Evolutionary conservation across 2,113 vertebrate genomes (phyloP).

Genomic region (Loxodonta africana): DNA sequence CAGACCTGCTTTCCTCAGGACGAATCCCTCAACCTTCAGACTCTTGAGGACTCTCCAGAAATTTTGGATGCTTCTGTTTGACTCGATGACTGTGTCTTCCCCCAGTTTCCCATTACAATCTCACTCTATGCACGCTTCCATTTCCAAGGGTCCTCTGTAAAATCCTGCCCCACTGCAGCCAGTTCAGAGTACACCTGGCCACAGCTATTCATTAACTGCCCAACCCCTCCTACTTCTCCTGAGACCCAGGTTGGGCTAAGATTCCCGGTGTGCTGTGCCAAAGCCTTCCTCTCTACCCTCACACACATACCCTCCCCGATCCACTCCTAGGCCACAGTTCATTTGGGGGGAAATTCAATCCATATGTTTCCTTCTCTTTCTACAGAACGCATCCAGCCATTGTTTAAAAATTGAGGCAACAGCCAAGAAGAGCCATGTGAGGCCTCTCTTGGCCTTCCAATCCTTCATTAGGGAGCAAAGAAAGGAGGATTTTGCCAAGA

Average conservation of each 20-base stretch:
- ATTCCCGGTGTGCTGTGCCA: conserved; percentile 18
- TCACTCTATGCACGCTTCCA: neutral
- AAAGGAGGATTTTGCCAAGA: conserved; percentile 71
- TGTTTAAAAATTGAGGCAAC: conserved; percentile 80
- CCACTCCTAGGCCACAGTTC: conserved; percentile 53
- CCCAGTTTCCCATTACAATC: conserved; percentile 7
- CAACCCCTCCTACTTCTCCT: neutral
- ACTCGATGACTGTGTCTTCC: neutral
- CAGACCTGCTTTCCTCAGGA: conserved; percentile 52
- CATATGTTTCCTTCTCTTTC: conserved; percentile 83
- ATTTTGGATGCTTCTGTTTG: conserved; percentile 6
- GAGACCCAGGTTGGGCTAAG: neutral
- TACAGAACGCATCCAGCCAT: conserved; percentile 77
- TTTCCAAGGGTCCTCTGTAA: neutral
- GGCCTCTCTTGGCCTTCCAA: conserved; percentile 71
- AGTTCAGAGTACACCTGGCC: conserved; percentile 57
- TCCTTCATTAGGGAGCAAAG: conserved; percentile 60
- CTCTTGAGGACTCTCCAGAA: conserved; percentile 30
- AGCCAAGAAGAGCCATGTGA: conserved; percentile 78
- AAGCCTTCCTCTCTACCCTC: conserved; percentile 13
- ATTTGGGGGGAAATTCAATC: conserved; percentile 80
- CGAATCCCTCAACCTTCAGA: conserved; percentile 13
- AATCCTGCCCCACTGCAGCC: neutral
- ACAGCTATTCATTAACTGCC: neutral
- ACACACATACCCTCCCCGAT: conserved; percentile 39